phyloP scores from a whole-genome alignment of 2,113 vertebrate species.

The Indri indri region DNA sequence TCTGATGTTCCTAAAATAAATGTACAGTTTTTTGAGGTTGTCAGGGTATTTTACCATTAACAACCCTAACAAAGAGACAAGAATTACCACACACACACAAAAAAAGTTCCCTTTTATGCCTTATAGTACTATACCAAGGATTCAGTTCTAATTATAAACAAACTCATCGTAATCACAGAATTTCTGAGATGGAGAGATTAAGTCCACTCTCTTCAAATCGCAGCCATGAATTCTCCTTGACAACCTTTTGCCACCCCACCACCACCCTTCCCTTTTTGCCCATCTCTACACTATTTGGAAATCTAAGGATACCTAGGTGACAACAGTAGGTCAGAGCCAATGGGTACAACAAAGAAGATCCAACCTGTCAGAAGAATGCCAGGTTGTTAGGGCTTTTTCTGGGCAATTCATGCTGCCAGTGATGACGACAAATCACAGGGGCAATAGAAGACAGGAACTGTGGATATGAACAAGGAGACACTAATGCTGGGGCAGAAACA shows the following conservation, averaged over 20 bases:
- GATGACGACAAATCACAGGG: not conserved
- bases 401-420: not conserved
- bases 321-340: not conserved
- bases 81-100: not conserved
- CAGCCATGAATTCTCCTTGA: not conserved
- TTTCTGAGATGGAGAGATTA: not conserved
- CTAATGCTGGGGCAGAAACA: not conserved
- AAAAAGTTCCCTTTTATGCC: not conserved
- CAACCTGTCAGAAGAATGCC: not conserved
- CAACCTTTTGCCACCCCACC: not conserved
- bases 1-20: constrained; percentile 12
- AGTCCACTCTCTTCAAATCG: not conserved
- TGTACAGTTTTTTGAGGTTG: not conserved
- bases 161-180: not conserved
- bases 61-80: not conserved
- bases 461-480: not conserved
- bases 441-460: not conserved
- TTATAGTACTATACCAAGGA: not conserved
- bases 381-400: not conserved
- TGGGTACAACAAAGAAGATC: not conserved
- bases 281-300: not conserved
- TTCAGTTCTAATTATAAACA: not conserved
- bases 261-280: not conserved
- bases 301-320: not conserved
- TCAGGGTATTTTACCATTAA: not conserved